These are phyloP conservation scores for Hedya salicella DNA, from an alignment of 2,888 invertebrate species.

Conservation along the genomic window DNA sequence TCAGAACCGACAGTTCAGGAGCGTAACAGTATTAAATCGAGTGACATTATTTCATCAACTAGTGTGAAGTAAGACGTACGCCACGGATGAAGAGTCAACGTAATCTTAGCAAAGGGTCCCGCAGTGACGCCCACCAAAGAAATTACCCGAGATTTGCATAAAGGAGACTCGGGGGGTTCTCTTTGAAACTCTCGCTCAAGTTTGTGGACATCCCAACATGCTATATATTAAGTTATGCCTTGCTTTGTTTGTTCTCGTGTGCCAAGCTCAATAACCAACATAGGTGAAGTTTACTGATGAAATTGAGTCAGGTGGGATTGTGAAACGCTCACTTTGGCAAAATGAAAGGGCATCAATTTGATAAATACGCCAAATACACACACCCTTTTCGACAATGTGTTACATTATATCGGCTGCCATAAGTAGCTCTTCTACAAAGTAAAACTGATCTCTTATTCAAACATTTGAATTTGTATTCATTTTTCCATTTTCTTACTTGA, in stretches of 20 bases:
- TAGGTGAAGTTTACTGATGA: slow-evolving; percentile 47
- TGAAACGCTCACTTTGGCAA: neutral
- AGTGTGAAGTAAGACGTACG: slow-evolving; percentile 62
- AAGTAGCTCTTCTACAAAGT: neutral
- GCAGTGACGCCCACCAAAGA: slow-evolving; percentile 75
- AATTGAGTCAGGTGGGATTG: slow-evolving; percentile 2
- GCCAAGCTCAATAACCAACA: slow-evolving; percentile 59
- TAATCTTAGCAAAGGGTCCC: slow-evolving; percentile 75
- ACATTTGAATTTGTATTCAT: neutral
- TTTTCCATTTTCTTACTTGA: neutral
- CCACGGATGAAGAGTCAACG: slow-evolving; percentile 71
- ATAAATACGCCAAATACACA: neutral
- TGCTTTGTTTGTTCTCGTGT: slow-evolving; percentile 51
- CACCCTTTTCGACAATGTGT: neutral
- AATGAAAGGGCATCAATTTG: neutral
- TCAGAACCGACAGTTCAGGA: neutral
- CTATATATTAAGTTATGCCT: slow-evolving; percentile 74
- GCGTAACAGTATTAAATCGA: slow-evolving; percentile 28
- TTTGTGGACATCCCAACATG: slow-evolving; percentile 76
- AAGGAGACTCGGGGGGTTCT: slow-evolving; percentile 77
- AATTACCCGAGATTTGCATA: slow-evolving; percentile 81
- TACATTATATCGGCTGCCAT: too few species aligned
- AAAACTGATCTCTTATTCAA: neutral
- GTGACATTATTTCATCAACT: slow-evolving; percentile 50
- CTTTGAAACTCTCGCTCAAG: slow-evolving; percentile 75